These are phyloP conservation scores for Lepidurus couesii DNA, from an alignment of 1,140 invertebrate species.

Conservation along the genomic window DNA sequence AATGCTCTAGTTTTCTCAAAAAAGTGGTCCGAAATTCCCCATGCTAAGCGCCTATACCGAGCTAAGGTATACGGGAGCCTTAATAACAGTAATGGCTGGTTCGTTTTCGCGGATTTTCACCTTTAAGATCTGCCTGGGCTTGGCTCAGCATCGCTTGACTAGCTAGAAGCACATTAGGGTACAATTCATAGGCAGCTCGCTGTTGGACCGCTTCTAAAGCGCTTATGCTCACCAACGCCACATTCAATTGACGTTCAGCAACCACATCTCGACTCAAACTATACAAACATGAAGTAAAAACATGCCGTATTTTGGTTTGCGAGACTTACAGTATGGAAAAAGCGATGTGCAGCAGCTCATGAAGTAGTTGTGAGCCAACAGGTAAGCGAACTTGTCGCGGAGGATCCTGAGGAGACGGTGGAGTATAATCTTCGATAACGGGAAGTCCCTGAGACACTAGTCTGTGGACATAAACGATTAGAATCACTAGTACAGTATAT, in stretches of 20 bases:
- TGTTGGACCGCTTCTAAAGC: conserved; percentile 79
- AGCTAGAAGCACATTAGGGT: conserved; percentile 78
- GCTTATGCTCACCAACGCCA: conserved; percentile 62
- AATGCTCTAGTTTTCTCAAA: no score
- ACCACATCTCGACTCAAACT: background rate
- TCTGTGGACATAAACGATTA: background rate
- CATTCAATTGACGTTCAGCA: conserved; percentile 40
- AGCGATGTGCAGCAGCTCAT: background rate
- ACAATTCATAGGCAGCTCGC: conserved; percentile 78
- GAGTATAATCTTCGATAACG: background rate
- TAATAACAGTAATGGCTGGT: conserved; percentile 27
- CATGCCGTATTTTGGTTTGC: background rate
- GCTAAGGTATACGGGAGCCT: no score
- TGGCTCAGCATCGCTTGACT: conserved; percentile 84
- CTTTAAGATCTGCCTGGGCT: conserved; percentile 57
- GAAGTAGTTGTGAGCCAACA: background rate
- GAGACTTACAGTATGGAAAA: conserved; percentile 1
- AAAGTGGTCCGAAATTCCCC: no score
- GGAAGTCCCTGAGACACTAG: background rate
- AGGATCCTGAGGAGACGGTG: background rate
- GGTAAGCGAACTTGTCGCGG: background rate
- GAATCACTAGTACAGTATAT: background rate
- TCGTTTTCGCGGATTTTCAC: conserved; percentile 35
- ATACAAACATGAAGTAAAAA: background rate
- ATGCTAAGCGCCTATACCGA: no score